A percentile compares a stretch with the other conserved stretches of the same genome.
These are phyloP conservation scores for Serilophus lunatus DNA, from an alignment of 2,113 vertebrate species.

Conservation along the genomic window DNA sequence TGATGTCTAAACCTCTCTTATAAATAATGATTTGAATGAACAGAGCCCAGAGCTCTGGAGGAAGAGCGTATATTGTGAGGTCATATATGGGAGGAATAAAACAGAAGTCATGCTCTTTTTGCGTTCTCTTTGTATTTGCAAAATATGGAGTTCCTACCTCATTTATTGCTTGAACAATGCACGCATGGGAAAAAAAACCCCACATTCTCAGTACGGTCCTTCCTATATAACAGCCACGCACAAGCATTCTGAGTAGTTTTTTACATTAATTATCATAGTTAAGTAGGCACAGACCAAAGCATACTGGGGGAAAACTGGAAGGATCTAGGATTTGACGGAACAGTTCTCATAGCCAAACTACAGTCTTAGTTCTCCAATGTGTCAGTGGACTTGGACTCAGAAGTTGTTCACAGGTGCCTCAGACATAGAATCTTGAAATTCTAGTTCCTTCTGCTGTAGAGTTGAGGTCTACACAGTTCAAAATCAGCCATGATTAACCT, in stretches of 20 bases:
- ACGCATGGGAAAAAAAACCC: background rate
- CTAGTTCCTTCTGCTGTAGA: background rate
- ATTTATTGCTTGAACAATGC: background rate
- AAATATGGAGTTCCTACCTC: background rate
- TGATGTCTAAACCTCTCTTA: background rate
- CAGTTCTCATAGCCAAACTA: background rate
- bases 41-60: background rate
- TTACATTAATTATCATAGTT: background rate
- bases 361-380: background rate
- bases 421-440: background rate
- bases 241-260: accelerated
- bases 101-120: background rate
- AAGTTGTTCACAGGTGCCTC: background rate
- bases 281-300: background rate
- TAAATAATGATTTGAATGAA: background rate
- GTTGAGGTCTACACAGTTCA: background rate
- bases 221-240: accelerated
- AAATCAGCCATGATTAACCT: background rate
- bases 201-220: background rate
- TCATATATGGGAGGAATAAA: background rate
- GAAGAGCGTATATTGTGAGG: background rate
- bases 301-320: background rate
- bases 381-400: background rate
- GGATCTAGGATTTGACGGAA: background rate
- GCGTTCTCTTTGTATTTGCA: background rate